Percentiles rank a stretch among this genome's conserved stretches.
These are phyloP conservation scores for cat (Felis catus) DNA, from an alignment of 2,113 vertebrate genomes.

Conservation along the genomic window F.catus_Fca126_mat1.0 CM031423.1:4050501-4051000, in stretches of 20 bases:
- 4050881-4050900: not conserved
- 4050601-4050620: not conserved
- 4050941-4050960: not conserved
- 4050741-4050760: not conserved
- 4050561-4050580: not conserved
- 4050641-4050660: not conserved
- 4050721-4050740: not conserved
- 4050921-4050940: too few species aligned
- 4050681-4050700: not conserved
- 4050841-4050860: accelerated
- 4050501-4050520: conserved; percentile 1
- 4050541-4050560: not conserved
- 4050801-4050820: not conserved
- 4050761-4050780: too few species aligned
- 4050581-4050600: not conserved
- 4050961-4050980: not conserved
- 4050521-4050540: not conserved
- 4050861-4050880: not conserved
- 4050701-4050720: not conserved
- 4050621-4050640: not conserved
- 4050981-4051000: too few species aligned
- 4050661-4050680: not conserved
- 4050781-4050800: not conserved
- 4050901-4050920: not conserved
- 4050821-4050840: not conserved